Conservation (phyloP, 2,888 invertebrate species). For the Oasisia sp. region DNA sequence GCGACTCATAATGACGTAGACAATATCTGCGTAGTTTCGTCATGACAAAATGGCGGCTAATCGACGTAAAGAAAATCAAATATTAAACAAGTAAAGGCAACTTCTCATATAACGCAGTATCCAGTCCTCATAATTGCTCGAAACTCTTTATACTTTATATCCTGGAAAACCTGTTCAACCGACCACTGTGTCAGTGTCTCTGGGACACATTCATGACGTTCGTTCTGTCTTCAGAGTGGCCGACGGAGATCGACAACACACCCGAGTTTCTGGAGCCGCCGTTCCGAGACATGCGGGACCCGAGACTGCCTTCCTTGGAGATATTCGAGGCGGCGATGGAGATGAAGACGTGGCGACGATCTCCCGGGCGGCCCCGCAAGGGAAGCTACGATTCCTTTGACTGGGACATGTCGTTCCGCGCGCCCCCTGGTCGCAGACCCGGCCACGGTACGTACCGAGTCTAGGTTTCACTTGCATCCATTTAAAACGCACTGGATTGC, state of each 20-base stretch:
- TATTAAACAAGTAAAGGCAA: too few species aligned
- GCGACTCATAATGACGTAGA: too few species aligned
- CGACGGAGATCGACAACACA: background rate
- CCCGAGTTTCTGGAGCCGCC: background rate
- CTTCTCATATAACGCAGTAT: too few species aligned
- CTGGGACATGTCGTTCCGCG: background rate
- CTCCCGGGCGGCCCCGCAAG: background rate
- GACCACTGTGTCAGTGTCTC: too few species aligned
- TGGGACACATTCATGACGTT: too few species aligned
- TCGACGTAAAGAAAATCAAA: too few species aligned
- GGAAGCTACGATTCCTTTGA: background rate
- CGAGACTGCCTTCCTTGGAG: background rate
- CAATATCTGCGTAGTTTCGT: too few species aligned
- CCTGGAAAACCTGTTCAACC: too few species aligned
- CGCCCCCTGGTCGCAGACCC: background rate
- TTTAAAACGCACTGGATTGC: too few species aligned
- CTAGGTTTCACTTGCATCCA: background rate
- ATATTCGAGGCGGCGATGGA: background rate
- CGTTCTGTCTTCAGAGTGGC: background rate
- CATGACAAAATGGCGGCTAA: too few species aligned
- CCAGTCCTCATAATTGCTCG: too few species aligned
- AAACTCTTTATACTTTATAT: too few species aligned
- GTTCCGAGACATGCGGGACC: background rate
- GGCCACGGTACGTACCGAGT: background rate
- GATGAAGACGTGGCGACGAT: background rate